Percentiles rank a stretch among this genome's conserved stretches.
These are phyloP conservation scores for Stegastes partitus DNA, from an alignment of 2,113 vertebrate genomes.

Conservation along the genomic window DNA sequence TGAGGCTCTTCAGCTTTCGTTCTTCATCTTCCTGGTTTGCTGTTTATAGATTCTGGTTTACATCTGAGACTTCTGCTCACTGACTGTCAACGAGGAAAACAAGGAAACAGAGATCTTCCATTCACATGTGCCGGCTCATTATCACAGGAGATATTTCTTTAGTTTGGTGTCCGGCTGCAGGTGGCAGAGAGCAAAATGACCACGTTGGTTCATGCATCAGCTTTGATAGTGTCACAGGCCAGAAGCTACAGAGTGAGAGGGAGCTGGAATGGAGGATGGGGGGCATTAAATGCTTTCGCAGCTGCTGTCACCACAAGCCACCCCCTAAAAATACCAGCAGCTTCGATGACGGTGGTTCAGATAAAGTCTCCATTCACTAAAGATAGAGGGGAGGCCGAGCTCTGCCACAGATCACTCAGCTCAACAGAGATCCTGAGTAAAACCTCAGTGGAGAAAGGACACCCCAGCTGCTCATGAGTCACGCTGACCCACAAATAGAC, in stretches of 20 bases:
- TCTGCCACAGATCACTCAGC: conserved; percentile 63
- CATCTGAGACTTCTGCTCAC: not conserved
- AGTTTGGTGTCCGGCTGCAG: conserved; percentile 3
- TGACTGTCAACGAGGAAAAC: not conserved
- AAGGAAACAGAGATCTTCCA: not conserved
- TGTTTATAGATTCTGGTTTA: not conserved
- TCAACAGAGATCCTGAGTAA: conserved; percentile 61
- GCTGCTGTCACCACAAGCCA: conserved; percentile 75
- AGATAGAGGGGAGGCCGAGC: conserved; percentile 71
- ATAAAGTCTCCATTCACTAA: conserved; percentile 82
- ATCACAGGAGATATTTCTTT: conserved; percentile 6
- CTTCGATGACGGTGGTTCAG: conserved; percentile 75
- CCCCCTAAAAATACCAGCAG: conserved; percentile 81
- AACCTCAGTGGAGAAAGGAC: conserved; percentile 58
- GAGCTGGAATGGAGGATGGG: conserved; percentile 29
- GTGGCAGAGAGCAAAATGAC: conserved; percentile 52
- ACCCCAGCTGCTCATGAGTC: conserved; percentile 36
- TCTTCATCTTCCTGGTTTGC: conserved; percentile 4
- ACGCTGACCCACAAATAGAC: conserved; percentile 1
- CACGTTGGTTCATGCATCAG: conserved; percentile 34
- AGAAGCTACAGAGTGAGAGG: conserved; percentile 50
- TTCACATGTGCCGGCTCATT: not conserved
- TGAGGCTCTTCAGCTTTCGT: not conserved
- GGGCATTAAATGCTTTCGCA: conserved; percentile 76
- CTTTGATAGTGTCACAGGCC: conserved; percentile 70